Evolutionary conservation across 1,140 invertebrate genomes (phyloP).

Genomic region (Bombus picipes): DNA sequence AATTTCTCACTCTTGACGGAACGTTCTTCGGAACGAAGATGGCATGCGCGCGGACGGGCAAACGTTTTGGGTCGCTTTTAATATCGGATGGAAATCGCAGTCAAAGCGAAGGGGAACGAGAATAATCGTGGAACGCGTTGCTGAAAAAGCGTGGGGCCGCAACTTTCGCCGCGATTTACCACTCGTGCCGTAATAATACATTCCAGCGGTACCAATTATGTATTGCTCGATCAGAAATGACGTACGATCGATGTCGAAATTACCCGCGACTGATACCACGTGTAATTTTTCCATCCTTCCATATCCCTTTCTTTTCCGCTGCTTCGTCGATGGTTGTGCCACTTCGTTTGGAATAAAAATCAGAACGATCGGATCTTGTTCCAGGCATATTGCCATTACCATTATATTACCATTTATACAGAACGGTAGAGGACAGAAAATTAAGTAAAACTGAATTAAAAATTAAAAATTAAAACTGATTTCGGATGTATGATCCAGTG

Average conservation of each 20-base stretch:
- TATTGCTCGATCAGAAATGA: not conserved
- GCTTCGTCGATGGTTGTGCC: not conserved
- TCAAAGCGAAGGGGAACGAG: not conserved
- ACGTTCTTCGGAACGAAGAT: not conserved
- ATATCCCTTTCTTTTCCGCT: not conserved
- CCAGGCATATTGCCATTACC: too few relatives aligned
- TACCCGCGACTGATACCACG: not conserved
- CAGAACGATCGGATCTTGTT: too few relatives aligned
- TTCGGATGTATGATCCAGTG: too few relatives aligned
- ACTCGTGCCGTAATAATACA: conserved; percentile 17
- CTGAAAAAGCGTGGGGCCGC: not conserved
- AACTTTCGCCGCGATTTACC: conserved; percentile 7
- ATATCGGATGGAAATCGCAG: not conserved
- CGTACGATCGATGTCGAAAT: conserved; percentile 9
- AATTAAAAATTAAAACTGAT: too few relatives aligned
- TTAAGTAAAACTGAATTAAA: too few relatives aligned
- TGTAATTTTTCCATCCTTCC: conserved; percentile 14
- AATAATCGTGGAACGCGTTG: not conserved
- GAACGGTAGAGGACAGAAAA: too few relatives aligned
- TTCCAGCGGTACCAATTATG: conserved; percentile 18
- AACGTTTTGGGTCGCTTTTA: not conserved
- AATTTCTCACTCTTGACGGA: too few relatives aligned
- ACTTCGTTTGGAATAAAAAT: not conserved
- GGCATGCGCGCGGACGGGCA: not conserved
- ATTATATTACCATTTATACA: too few relatives aligned